Conservation (phyloP, 2,113 vertebrate species). For the Taurulus bubalis region DNA sequence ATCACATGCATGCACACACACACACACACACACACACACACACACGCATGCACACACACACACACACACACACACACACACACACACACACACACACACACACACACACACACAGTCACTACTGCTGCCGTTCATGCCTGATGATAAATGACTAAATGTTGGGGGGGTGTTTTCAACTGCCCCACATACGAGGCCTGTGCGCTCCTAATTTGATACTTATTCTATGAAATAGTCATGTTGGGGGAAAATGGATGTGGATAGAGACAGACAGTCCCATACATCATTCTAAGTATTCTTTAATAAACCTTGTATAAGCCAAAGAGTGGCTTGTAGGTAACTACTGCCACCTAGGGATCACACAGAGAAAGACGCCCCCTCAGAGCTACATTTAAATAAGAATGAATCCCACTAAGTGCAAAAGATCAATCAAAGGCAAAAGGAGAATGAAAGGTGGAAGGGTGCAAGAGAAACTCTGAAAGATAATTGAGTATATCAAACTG, state of each 20-base stretch:
- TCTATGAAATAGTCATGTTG: conserved; percentile 81
- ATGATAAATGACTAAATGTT: conserved; percentile 83
- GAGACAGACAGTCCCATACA: conserved; percentile 84
- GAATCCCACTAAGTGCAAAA: conserved; percentile 63
- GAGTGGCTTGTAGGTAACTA: conserved; percentile 71
- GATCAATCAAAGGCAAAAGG: conserved; percentile 70
- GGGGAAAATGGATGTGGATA: conserved; percentile 81
- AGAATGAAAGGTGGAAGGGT: conserved; percentile 50
- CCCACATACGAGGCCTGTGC: conserved; percentile 73
- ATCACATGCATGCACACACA: conserved; percentile 23
- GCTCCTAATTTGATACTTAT: conserved; percentile 81
- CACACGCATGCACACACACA: conserved; percentile 25
- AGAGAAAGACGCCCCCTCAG: conserved; percentile 35
- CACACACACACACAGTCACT: conserved; percentile 32
- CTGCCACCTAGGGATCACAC: conserved; percentile 84
- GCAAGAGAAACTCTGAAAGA: conserved; percentile 41
- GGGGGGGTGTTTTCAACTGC: conserved; percentile 75
- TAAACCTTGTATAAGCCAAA: conserved; percentile 71
- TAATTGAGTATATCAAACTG: conserved; percentile 60
- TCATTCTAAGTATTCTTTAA: conserved; percentile 85
- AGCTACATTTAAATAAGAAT: conserved; percentile 62
- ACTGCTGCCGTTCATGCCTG: conserved; percentile 57
- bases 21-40: conserved; percentile 13
- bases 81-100: conserved; percentile 34
- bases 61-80: conserved; percentile 23